Evolutionary conservation across 2,888 invertebrate genomes (phyloP), one percentile per base, ranked within the genome.

Genomic region (Thymelicus acteon): DNA sequence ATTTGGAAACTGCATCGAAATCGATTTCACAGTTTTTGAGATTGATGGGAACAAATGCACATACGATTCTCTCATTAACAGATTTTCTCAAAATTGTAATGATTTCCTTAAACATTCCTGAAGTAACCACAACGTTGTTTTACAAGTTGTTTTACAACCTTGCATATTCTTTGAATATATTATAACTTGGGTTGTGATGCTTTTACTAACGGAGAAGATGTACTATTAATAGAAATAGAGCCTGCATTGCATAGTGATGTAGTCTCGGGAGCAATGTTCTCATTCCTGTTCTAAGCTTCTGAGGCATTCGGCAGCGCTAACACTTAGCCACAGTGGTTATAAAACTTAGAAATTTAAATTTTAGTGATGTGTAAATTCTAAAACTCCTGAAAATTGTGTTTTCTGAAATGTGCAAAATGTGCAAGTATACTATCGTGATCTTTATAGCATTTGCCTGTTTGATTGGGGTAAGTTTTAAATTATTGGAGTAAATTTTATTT

Each of bases 231-330:
- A 79, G 77, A 75, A 54, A 73, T 65, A 65, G 67, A 74, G 71
- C 74, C 78, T 80, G 74, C 67, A 78, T 62, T 75, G 79, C 79
- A 79, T 79, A 74, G 77, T 79, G 75, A 77, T 77, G 79, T 76
- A 72, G 80, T 76, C 66, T 75, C 74, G 80, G 80, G 91, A 83
- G 86, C 90, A 91, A 86, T 78, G 90, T 79, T 82, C 91, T 75
- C 86, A 82, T 83, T 86, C 85, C 85, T 79, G 82, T 81, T 77
- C 76, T 76, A 77, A 77, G 80, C 80, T 82, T 85, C 83, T 80
- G 77, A 78, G 81, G 80, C 78, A 74, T 72, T 72, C 72, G 60
- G 71, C 63, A 67, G 58, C 7, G 48, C 40, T 39, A 57, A 24
- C 44, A 8, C 57, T 37, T 31, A 12, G 37, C 57, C 48, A 12